These are phyloP conservation scores for Brachionus angularis DNA, from an alignment of 1,140 invertebrate genomes.

Conservation along the genomic window DNA sequence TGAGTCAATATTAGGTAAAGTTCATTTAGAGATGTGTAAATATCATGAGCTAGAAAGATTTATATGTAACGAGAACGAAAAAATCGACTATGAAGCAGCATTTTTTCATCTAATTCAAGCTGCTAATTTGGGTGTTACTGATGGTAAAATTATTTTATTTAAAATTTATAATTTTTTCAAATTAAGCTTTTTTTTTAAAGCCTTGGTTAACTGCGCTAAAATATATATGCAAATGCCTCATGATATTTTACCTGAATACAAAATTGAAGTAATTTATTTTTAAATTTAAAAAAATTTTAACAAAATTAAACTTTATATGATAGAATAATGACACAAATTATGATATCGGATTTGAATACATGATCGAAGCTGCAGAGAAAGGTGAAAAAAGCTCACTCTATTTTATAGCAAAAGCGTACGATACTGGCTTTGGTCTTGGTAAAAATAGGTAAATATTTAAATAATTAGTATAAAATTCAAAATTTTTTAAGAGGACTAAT, in stretches of 20 bases:
- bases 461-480: not conserved
- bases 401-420: conserved; percentile 61
- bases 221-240: conserved; percentile 60
- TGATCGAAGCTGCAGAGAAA: conserved; percentile 60
- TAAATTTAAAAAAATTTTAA: conserved; percentile 49
- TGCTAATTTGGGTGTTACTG: conserved; percentile 60
- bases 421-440: conserved; percentile 49
- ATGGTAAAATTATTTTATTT: too few species aligned
- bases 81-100: conserved; percentile 61
- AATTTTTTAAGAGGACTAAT: not conserved
- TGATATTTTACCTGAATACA: conserved; percentile 57
- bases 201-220: conserved; percentile 53
- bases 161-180: too few species aligned
- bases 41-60: conserved; percentile 65
- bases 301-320: not conserved
- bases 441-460: conserved; percentile 22
- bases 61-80: conserved; percentile 51
- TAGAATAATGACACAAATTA: conserved; percentile 53
- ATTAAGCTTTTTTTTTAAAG: too few species aligned
- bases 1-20: conserved; percentile 51
- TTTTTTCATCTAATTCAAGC: conserved; percentile 60
- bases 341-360: conserved; percentile 58
- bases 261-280: conserved; percentile 46
- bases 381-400: conserved; percentile 62
- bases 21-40: conserved; percentile 64